Evolutionary conservation across 2,113 vertebrate genomes (phyloP), one percentile per base, ranked within the genome.

Genomic region (Mugil cephalus): DNA sequence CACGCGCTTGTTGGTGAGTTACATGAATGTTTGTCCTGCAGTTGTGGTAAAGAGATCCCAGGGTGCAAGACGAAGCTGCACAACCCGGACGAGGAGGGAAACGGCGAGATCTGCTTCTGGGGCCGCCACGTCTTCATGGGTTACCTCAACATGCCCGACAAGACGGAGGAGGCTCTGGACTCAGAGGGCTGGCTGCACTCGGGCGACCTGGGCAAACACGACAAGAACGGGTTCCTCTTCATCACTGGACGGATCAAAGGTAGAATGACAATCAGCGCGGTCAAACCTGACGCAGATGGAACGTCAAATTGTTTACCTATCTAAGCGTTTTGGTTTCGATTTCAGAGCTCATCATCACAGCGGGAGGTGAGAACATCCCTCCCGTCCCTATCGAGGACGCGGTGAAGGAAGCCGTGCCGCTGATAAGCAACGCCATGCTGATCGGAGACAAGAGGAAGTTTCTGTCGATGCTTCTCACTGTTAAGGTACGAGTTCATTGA

Each of bases 81-180:
- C 9, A 91, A 93, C 3, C 93, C 93, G 0, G 95, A 94, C 39
- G 3, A 3, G 0, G 95, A 96, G 0, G 95, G 94, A 4, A 52
- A 12, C 0, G 97, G 97, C 0, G 98, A 99, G 88, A 76, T 99
- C 80, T 97, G 97, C 79, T 95, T 97, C 74, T 96, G 95, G 60
- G 98, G 97, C 0, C 93, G 97, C 0, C 96, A 98, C 11, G 6
- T 99, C 77, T 99, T 98, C 90, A 99, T 99, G 97, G 97, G 97
- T 24, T 99, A 98, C 77, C 86, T 99, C 79, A 95, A 95, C 69
- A 95, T 92, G 90, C 84, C 94, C 0, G 95, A 95, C 0, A 95
- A 94, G 69, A 99, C 95, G 0, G 68, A 39, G 65, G 96, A 98
- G 78, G 92, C 89, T 0, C 80, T 98, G 0, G 96, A 98, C 1